phyloP scores from a whole-genome alignment of 2,113 vertebrate species.

The Colinus virginianus region DNA sequence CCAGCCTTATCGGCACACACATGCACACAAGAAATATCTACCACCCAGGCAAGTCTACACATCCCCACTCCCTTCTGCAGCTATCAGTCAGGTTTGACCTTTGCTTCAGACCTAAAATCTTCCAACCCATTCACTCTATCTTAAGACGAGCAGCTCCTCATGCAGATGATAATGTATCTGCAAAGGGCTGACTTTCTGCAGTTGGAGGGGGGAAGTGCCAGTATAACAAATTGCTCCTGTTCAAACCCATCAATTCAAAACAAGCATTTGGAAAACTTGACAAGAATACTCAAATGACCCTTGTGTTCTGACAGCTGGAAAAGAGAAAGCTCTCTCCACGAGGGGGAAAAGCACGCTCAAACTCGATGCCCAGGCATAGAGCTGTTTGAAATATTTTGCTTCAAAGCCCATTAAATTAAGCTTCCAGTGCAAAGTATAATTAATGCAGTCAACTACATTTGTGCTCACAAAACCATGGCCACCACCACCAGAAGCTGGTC shows the following conservation, averaged over 20 bases:
- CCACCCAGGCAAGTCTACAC: conserved; percentile 27
- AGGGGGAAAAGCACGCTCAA: not conserved
- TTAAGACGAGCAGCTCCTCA: conserved; percentile 13
- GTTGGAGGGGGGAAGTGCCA: conserved; percentile 35
- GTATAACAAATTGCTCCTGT: conserved; percentile 70
- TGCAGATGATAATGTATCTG: conserved; percentile 60
- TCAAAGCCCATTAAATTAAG: conserved; percentile 24
- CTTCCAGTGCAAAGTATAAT: not conserved
- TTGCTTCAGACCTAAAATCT: conserved; percentile 54
- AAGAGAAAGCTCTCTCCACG: conserved; percentile 22
- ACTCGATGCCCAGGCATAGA: conserved; percentile 10
- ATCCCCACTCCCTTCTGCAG: not conserved
- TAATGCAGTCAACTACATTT: not conserved
- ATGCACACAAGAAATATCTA: conserved; percentile 12
- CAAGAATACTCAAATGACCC: conserved; percentile 67
- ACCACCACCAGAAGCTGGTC: not conserved
- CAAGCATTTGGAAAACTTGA: conserved; percentile 74
- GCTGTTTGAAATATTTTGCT: not conserved
- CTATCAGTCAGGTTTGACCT: conserved; percentile 59
- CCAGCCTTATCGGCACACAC: conserved; percentile 37
- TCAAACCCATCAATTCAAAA: conserved; percentile 74
- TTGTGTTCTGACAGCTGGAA: conserved; percentile 45
- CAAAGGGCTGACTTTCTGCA: conserved; percentile 39
- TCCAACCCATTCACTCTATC: conserved; percentile 37
- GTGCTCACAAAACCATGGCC: not conserved